Evolutionary conservation across 2,797 vertebrate genomes (phyloP).

Genomic region (Sciurus vulgaris): DNA sequence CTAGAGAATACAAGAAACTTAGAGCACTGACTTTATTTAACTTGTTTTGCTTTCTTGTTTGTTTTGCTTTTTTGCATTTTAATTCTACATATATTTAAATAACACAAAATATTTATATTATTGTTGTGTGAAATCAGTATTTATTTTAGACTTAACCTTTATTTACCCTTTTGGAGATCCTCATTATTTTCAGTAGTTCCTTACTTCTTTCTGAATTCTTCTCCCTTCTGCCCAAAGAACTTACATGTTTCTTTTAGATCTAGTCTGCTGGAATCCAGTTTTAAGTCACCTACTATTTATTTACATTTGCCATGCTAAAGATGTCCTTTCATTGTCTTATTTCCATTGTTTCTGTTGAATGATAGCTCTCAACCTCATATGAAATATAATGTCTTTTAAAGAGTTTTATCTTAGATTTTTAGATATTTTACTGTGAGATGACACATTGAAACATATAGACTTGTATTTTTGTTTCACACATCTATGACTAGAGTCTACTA

Average conservation of each 20-base stretch:
- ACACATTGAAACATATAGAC: background rate
- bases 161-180: background rate
- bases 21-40: background rate
- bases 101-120: background rate
- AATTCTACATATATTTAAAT: conserved; percentile 20
- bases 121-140: conserved; percentile 22
- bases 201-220: background rate
- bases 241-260: background rate
- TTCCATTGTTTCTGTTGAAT: background rate
- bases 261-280: background rate
- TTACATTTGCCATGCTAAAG: background rate
- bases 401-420: background rate
- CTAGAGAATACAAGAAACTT: background rate
- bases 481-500: background rate
- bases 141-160: background rate
- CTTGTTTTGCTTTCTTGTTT: background rate
- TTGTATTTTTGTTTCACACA: background rate
- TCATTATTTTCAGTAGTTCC: background rate
- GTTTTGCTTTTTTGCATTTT: conserved; percentile 5
- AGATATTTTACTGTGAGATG: background rate
- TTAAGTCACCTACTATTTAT: background rate
- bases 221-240: background rate
- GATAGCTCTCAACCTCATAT: background rate
- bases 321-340: background rate
- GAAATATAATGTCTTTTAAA: background rate